These are phyloP conservation scores for Hybos culiciformis DNA, from an alignment of 2,888 invertebrate species.

Conservation along the genomic window DNA sequence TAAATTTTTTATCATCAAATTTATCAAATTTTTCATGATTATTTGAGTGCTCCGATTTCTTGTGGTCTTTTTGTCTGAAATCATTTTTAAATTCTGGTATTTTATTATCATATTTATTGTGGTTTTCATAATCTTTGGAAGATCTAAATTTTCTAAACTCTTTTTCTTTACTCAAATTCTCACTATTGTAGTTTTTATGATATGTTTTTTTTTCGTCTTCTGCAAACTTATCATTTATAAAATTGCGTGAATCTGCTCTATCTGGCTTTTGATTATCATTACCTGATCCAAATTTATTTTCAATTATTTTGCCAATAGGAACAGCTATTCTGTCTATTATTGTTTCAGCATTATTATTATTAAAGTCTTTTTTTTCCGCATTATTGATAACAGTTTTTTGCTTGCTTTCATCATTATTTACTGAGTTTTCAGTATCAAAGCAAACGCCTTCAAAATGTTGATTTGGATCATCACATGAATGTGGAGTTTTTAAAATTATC, in stretches of 20 bases:
- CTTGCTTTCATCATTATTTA: too few relatives aligned
- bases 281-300: too few relatives aligned
- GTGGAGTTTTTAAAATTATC: conserved; percentile 21
- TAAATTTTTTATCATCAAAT: conserved; percentile 1
- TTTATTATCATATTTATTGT: background rate
- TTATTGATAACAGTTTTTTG: too few relatives aligned
- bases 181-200: too few relatives aligned
- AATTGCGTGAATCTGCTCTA: too few relatives aligned
- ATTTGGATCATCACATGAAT: background rate
- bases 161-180: too few relatives aligned
- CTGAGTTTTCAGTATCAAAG: background rate
- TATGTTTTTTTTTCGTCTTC: background rate
- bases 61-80: background rate
- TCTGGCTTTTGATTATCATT: too few relatives aligned
- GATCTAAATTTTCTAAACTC: too few relatives aligned
- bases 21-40: background rate
- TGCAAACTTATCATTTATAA: background rate
- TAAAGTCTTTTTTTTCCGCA: background rate
- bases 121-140: too few relatives aligned
- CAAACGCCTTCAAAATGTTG: background rate
- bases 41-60: conserved; percentile 4
- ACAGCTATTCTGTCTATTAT: background rate
- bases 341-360: background rate
- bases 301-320: background rate
- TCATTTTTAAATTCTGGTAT: background rate